Conservation (phyloP, 2,113 vertebrate genomes). For the Myrmecobius fasciatus region DNA sequence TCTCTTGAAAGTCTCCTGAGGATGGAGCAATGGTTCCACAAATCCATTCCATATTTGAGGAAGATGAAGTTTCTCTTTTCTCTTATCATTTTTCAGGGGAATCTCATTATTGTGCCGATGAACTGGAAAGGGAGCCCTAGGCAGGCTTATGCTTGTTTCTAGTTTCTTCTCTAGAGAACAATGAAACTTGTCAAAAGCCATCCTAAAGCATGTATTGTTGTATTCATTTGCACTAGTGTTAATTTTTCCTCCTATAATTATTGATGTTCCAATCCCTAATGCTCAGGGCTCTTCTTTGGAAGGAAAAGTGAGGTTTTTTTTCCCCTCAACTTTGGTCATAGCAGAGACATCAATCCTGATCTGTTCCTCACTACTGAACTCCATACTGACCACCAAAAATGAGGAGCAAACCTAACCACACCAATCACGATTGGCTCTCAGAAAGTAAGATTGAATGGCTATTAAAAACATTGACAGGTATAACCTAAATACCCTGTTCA, state of each 20-base stretch:
- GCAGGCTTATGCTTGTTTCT: not conserved
- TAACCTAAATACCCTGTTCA: not conserved
- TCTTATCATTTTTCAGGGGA: not conserved
- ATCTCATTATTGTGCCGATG: not conserved
- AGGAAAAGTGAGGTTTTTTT: constrained; percentile 29
- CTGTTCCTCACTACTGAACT: constrained; percentile 61
- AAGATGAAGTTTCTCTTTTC: not conserved
- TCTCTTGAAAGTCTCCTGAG: not conserved
- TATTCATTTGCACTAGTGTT: not conserved
- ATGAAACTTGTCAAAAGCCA: not conserved
- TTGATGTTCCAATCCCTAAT: not conserved
- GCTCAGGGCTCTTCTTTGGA: not conserved
- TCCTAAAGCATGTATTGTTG: no score
- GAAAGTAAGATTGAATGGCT: constrained; percentile 70
- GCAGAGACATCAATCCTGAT: constrained; percentile 62
- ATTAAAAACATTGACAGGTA: constrained; percentile 44
- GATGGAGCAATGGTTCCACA: not conserved
- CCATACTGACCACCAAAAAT: not conserved
- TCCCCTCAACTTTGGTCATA: constrained; percentile 2
- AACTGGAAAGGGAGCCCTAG: not conserved
- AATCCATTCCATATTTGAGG: not conserved
- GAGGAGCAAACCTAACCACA: not conserved
- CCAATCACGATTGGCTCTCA: constrained; percentile 16
- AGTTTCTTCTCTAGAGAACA: constrained; percentile 24
- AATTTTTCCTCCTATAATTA: not conserved